These are phyloP conservation scores for Peromyscus polionotus DNA, from an alignment of 2,113 vertebrate species.

Conservation along the genomic window DNA sequence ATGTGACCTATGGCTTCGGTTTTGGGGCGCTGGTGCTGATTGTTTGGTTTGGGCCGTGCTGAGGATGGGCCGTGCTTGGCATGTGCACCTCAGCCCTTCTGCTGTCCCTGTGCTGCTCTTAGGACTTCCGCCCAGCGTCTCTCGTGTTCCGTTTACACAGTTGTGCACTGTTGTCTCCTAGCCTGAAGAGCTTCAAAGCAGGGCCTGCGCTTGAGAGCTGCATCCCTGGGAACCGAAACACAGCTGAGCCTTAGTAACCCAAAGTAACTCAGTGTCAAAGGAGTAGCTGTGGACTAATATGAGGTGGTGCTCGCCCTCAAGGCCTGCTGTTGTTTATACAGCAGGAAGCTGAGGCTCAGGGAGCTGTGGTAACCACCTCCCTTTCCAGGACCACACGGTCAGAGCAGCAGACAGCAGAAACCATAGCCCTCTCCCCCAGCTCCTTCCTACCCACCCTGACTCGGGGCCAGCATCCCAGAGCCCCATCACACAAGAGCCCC, in stretches of 20 bases:
- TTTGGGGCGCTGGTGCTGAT: background rate
- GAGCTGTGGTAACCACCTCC: background rate
- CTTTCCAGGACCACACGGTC: background rate
- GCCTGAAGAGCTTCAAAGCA: background rate
- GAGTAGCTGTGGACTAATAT: background rate
- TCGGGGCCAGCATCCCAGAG: background rate
- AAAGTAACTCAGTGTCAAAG: background rate
- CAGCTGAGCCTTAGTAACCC: background rate
- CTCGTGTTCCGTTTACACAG: background rate
- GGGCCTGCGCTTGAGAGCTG: background rate
- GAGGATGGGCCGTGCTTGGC: background rate
- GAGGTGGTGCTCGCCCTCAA: background rate
- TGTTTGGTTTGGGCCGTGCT: background rate
- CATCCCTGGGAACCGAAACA: background rate
- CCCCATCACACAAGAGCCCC: background rate
- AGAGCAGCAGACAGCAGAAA: background rate
- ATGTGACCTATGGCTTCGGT: background rate
- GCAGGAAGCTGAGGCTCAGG: background rate
- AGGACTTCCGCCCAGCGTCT: rapidly evolving
- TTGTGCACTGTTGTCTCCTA: background rate
- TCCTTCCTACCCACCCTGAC: background rate
- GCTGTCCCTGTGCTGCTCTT: background rate
- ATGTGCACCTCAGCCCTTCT: background rate
- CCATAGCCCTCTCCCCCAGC: background rate
- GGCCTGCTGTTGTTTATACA: background rate